Evolutionary conservation across 2,113 vertebrate species (phyloP).

Genomic region (Motacilla alba): DNA sequence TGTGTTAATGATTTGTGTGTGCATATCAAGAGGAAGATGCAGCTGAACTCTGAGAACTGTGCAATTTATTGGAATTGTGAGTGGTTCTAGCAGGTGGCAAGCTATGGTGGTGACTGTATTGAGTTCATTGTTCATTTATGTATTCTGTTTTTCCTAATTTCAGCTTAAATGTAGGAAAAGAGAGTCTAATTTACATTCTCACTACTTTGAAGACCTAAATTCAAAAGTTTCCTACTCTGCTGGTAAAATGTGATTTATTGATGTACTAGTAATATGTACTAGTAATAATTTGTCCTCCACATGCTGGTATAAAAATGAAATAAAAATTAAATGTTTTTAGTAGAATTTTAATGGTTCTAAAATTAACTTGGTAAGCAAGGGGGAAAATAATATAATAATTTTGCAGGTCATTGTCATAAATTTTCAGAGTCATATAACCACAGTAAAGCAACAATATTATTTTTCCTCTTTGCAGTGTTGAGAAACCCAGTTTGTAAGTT

Average conservation of each 20-base stretch:
- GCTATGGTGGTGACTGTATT: fast-evolving
- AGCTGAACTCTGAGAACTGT: not conserved
- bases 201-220: not conserved
- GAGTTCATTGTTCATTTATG: not conserved
- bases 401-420: not conserved
- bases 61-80: not conserved
- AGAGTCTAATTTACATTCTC: not conserved
- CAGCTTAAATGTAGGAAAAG: not conserved
- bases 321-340: not conserved
- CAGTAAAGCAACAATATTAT: not conserved
- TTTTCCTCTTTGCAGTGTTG: slow-evolving; percentile 79
- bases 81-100: not conserved
- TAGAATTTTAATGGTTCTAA: not conserved
- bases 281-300: not conserved
- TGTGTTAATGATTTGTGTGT: not conserved
- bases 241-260: not conserved
- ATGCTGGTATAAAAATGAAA: not conserved
- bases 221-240: not conserved
- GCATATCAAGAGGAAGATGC: not conserved
- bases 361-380: not conserved
- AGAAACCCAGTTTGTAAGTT: slow-evolving; percentile 93
- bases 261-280: not conserved
- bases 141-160: not conserved
- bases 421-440: not conserved
- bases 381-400: not conserved